Base-by-base conservation (phyloP, 2,888 invertebrate species). In the Omphaloscelis lunosa region DNA sequence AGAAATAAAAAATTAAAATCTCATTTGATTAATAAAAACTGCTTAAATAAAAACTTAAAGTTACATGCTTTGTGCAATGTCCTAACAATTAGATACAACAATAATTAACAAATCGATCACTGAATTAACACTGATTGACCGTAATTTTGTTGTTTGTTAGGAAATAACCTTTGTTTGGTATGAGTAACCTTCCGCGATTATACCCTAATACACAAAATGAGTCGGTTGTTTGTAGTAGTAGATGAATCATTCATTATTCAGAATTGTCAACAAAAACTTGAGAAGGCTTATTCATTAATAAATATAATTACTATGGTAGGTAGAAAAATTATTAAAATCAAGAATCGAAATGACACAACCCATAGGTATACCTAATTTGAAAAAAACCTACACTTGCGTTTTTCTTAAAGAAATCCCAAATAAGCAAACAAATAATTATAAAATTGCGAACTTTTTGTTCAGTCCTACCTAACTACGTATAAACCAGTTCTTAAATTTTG, bases 181-280 rank as follows among this genome's bases (percentile, higher is more conserved):
- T 67, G n/a, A 67, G n/a, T 68, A 34, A n/a, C 2, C 17, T 8
- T 48, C 2, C 20, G 8, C 8, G 2, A 1, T 45, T 48, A 67
- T 34, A 34, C 3, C 8, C 45, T 45, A 15, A 15, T 39, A 72
- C 5, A 20, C 2, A 27, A 27, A 34, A 27, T 27, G 0, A 48
- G 12, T 15, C 8, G 8, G 23, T 72, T n/a, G 27, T n/a, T 56
- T 17, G 29, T 71, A 17, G 5, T 29, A 9, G 8, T 29, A 23
- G 29, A 56, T 72, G 23, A 72, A 56, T 72, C 29, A 71, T 41
- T 11, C 4, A 15, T 39, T 39, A 39, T 23, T 72, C 27, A 27
- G 27, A 27, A 68, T 27, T 9, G 27, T 51, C 27, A 51, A 51
- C 69, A 68, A 69, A 1, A 2, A 39, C 48, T 68, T n/a, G 4